Evolutionary conservation across 1,140 invertebrate species (phyloP).

Genomic region (Pseudomyrmex flavicornis): DNA sequence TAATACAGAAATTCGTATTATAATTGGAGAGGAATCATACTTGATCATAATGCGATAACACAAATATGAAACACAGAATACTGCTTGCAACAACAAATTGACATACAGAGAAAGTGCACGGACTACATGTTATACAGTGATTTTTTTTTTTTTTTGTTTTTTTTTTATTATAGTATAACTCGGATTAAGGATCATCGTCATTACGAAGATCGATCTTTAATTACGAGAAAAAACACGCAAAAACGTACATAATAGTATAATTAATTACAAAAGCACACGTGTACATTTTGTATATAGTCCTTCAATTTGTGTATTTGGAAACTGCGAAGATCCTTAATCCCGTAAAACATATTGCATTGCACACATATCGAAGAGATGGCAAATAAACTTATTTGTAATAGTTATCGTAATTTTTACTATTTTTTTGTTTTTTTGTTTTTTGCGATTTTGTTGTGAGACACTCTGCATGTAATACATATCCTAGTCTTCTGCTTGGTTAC

Average conservation of each 20-base stretch:
- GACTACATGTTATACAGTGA: conserved; percentile 30
- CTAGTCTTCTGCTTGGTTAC: too few relatives aligned
- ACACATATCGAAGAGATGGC: conserved; percentile 56
- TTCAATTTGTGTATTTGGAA: conserved; percentile 1
- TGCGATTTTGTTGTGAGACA: too few relatives aligned
- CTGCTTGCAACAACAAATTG: conserved; percentile 45
- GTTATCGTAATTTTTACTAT: too few relatives aligned
- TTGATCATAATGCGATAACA: conserved; percentile 7
- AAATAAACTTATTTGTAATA: not conserved
- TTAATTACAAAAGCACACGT: not conserved
- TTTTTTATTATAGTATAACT: conserved; percentile 16
- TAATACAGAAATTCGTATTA: conserved; percentile 25
- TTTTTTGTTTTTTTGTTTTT: too few relatives aligned
- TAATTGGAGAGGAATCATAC: not conserved
- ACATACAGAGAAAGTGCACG: conserved; percentile 40
- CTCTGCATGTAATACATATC: too few relatives aligned
- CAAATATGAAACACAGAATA: conserved; percentile 16
- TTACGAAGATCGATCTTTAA: not conserved
- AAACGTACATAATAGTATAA: not conserved
- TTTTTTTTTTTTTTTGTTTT: not conserved
- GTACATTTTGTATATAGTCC: not conserved
- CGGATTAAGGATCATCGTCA: conserved; percentile 33
- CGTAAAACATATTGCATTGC: conserved; percentile 19
- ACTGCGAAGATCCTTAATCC: conserved; percentile 50
- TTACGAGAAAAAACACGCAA: not conserved